Conservation (phyloP, 2,888 invertebrate species). For the Neria commutata region DNA sequence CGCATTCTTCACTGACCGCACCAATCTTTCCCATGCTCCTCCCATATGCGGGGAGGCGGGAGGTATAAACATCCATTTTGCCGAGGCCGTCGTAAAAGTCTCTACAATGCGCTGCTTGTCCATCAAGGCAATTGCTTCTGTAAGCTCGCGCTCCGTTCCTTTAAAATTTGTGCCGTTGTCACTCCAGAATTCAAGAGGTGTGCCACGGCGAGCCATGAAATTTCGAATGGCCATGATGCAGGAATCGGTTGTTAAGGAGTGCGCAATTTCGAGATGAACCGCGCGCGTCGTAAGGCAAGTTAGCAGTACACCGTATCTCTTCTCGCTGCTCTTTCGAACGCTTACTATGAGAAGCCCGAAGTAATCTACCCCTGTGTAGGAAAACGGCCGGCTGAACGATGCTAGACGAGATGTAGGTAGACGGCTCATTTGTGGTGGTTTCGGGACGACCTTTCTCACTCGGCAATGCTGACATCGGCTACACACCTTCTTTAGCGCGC, state of each 20-base stretch:
- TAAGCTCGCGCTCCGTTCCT: slow-evolving; percentile 9
- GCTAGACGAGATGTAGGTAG: no score
- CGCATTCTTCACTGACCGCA: slow-evolving; percentile 24
- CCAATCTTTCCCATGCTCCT: slow-evolving; percentile 25
- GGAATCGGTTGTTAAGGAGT: slow-evolving; percentile 7
- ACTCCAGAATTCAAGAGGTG: slow-evolving; percentile 8
- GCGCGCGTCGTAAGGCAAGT: background rate
- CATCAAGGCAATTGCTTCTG: background rate
- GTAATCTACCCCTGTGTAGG: slow-evolving; percentile 6
- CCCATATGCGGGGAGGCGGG: slow-evolving; percentile 30
- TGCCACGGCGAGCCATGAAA: slow-evolving; percentile 17
- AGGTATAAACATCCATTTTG: slow-evolving; percentile 33
- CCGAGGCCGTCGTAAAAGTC: slow-evolving; percentile 5
- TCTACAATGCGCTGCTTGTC: slow-evolving; percentile 1
- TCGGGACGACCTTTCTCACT: no score
- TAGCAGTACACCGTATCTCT: background rate
- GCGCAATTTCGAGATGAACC: background rate
- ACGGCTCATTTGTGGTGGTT: no score
- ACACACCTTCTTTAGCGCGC: no score
- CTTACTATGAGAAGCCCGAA: slow-evolving; percentile 9
- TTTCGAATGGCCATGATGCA: slow-evolving; percentile 14
- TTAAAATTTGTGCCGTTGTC: slow-evolving; percentile 22
- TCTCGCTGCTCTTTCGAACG: background rate
- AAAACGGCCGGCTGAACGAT: background rate
- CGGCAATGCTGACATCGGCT: no score